Base-by-base conservation (phyloP, 2,888 invertebrate species). In the Polyommatus iphigenia region DNA sequence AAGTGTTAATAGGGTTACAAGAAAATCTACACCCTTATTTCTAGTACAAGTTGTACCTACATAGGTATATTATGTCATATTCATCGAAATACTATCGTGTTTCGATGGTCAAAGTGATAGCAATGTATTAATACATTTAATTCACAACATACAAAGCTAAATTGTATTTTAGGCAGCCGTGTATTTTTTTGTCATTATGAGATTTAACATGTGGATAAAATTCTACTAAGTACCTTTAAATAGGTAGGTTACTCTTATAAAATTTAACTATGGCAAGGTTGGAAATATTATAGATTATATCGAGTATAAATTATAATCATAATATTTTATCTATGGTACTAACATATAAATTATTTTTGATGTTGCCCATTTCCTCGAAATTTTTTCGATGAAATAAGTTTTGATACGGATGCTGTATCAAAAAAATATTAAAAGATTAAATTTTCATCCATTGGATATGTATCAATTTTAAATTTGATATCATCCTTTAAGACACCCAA, bases 131-230 rank as follows among this genome's bases (percentile, higher is more conserved):
- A 73, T 73, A 73, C 46, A 41, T 73, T 46, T 73, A 46, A 41
- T 72, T 72, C 41, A 46, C 73, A 20, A 46, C 75, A 75, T 75
- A 29, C 46, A 73, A 73, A 73, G 73, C 73, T 50, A 24, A 13
- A 20, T 15, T 54, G 46, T 73, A 73, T 73, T 73, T 72, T 20
- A 73, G 36, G 73, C 73, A 73, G 20, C 24, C 13, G 46, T 41
- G 20, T 41, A 24, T 67, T 29, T 67, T 13, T 5, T 32, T 10
- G 1, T 20, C 20, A 24, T 24, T 62, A 10, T 24, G 8, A 7
- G 3, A 67, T 67, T 67, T 67, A 29, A 67, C 67, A 15, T 29
- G 29, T 15, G 15, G 67, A 13, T 15, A 20, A 62, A 13, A 67
- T 67, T 62, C 1, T 24, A 20, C 3, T 10, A 62, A 8, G n/a